Percentiles rank a stretch among this genome's conserved stretches.
phyloP scores from a whole-genome alignment of 1,140 invertebrate species.

The Sycophaga agraensis region DNA sequence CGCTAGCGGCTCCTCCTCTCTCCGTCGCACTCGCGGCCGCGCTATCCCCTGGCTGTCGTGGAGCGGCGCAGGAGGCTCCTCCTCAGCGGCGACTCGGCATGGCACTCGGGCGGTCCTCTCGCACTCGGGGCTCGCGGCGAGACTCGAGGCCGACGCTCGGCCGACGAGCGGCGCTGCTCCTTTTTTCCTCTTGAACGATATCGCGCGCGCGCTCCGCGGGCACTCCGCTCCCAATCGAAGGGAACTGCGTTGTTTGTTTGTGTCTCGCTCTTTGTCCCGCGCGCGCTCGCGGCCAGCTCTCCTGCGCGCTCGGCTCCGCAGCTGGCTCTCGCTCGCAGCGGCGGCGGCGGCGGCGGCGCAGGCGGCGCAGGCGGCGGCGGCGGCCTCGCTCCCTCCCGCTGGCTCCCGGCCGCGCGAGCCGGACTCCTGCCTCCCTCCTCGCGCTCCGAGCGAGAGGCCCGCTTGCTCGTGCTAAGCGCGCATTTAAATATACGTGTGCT shows the following conservation, averaged over 20 bases:
- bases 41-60: too few relatives aligned
- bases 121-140: too few relatives aligned
- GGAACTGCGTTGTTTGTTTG: constrained; percentile 49
- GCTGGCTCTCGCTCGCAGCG: too few relatives aligned
- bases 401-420: background rate
- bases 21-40: background rate
- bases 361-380: too few relatives aligned
- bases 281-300: background rate
- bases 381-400: background rate
- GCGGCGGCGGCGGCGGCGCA: background rate
- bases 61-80: too few relatives aligned
- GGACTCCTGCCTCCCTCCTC: too few relatives aligned
- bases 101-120: too few relatives aligned
- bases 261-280: constrained; percentile 44
- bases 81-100: too few relatives aligned
- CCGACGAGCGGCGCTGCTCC: too few relatives aligned
- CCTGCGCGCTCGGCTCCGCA: background rate
- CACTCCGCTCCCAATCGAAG: constrained; percentile 35
- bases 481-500: background rate
- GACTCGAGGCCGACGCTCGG: too few relatives aligned
- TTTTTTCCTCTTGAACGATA: background rate
- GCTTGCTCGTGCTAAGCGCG: background rate
- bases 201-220: constrained; percentile 31
- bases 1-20: background rate
- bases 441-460: background rate